Evolutionary conservation across 1,140 invertebrate genomes (phyloP), one percentile per base, ranked within the genome.

Genomic region (Sitobion miscanthi): DNA sequence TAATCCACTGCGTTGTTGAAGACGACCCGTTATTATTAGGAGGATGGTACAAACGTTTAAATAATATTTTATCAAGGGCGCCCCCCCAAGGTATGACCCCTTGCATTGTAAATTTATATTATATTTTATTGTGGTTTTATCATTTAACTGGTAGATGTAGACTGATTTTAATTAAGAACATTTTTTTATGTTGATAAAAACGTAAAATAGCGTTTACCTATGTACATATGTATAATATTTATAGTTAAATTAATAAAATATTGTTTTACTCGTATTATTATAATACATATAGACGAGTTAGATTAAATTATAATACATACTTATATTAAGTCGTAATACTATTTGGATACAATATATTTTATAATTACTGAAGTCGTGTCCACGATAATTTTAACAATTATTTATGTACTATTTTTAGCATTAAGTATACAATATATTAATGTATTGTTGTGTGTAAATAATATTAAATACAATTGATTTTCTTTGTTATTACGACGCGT

Each of bases 371-470:
- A 54, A 89, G 87, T 25, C 21, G 45, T n/a, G 5, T 47, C 20
- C 4, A 0, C n/a, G n/a, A 54, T 89, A 54, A 35, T 54, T 89
- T 49, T 89, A 35, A 89, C n/a, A 30, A 47, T 87, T 49, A 47
- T 20, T 47, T 87, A 45, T 89, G 2, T 38, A 11, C 21, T 89
- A 38, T 54, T 38, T 54, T 47, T 54, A 35, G 4, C 7, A 89
- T 89, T 89, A 57, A 89, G n/a, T 86, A 86, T 86, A 38, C 35
- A n/a, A 77, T 77, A 77, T 77, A n/a, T 14, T n/a, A n/a, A 77
- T 83, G 35, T 83, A 83, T 87, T 57, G 23, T 89, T 89, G 88
- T 57, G 88, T 88, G 88, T 89, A 89, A 57, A 89, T 57, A 89
- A 89, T 57, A 57, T 38, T n/a, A 47, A 87, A 89, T 38, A 89